Base-by-base conservation (phyloP, 1,140 invertebrate species). In the Tetramorium alpestre region DNA sequence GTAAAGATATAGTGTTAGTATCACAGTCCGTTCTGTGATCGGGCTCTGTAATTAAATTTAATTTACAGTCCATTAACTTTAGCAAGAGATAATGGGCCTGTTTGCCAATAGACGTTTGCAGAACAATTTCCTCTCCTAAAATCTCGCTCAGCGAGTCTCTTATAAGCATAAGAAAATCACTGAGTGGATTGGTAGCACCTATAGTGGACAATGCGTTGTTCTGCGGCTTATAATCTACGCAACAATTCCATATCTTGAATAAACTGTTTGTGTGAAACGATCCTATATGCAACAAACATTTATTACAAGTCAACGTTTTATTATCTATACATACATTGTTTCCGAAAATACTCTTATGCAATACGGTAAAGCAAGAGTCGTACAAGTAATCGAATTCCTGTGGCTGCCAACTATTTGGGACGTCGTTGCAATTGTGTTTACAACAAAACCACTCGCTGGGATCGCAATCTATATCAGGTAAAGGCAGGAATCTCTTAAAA, bases 401-500 rank as follows among this genome's bases (percentile, higher is more conserved):
- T 56, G 94, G 94, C 41, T 86, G 65, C 28, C 95, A 76, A 3
- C 91, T 85, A 49, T 86, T 75, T 38, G 69, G n/a, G n/a, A 87
- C 75, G 73, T 86, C 13, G 49, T 88, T 62, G 3, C 87, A 73
- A 41, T 56, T 89, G 58, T 95, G 93, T 22, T 86, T 93, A 81
- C 94, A 94, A 69, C 95, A 95, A 82, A 95, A 95, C 94, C 94
- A 95, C 72, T 95, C 94, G 22, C 80, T 75, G 22, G 93, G 91
- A 86, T 95, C 94, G 75, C 90, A 95, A 11, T 94, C 93, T 25
- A 49, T 60, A 56, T 92, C 91, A 28, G 95, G 95, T 28, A 94
- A 44, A 64, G 95, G 94, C 41, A 95, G 86, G 28, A 95, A 77
- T 86, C 94, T 92, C 56, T 90, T 70, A 67, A 95, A 91, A 65